Evolutionary conservation across 2,113 vertebrate species (phyloP).

Genomic region (Bagarius yarrelli): DNA sequence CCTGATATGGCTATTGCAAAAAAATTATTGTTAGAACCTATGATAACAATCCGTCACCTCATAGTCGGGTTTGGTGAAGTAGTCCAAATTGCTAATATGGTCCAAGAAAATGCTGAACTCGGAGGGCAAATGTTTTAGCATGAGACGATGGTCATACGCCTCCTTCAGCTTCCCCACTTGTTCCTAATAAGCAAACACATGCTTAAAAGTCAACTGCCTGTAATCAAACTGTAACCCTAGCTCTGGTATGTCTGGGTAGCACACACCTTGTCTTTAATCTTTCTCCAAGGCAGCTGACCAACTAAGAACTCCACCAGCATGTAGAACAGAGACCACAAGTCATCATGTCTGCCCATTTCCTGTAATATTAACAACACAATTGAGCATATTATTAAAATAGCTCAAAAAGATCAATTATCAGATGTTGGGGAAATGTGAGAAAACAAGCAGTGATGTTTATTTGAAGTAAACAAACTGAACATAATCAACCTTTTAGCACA

Average conservation of each 20-base stretch:
- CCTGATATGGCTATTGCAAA: no score
- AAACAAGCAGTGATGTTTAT: background rate
- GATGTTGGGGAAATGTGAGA: background rate
- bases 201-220: background rate
- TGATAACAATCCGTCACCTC: conserved; percentile 72
- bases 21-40: background rate
- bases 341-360: conserved; percentile 99
- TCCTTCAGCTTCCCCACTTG: conserved; percentile 98
- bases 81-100: conserved; percentile 90
- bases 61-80: conserved; percentile 97
- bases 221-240: background rate
- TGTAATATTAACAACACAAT: conserved; percentile 57
- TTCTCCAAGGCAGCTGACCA: conserved; percentile 97
- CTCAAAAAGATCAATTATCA: background rate
- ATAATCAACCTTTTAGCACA: background rate
- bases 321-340: conserved; percentile 98
- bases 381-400: conserved; percentile 5
- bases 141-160: conserved; percentile 90
- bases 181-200: conserved; percentile 72
- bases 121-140: conserved; percentile 95
- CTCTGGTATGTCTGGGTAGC: background rate
- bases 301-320: conserved; percentile 98
- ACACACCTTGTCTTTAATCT: conserved; percentile 97
- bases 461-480: no score
- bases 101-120: conserved; percentile 92